Base-by-base conservation (phyloP, 2,797 vertebrate species). In the Semotilus atromaculatus region DNA sequence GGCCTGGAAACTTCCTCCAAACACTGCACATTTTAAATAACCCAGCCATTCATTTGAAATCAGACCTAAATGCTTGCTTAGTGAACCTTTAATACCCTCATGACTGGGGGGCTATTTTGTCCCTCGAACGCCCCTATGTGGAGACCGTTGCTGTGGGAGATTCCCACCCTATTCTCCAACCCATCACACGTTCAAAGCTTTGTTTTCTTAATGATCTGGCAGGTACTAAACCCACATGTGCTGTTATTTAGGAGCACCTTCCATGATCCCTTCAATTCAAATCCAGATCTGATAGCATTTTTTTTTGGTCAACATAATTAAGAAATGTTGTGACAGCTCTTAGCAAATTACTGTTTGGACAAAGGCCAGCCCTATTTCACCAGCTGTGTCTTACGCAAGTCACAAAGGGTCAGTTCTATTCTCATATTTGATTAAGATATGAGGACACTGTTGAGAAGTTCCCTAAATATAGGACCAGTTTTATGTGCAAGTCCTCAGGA, bases 231-330 rank as follows among this genome's bases (percentile, higher is more conserved):
- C 68, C 23, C 18, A 71, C 43, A 70, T 21, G 29, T 14, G 40
- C 40, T 40, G 82, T 36, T 48, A 83, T 85, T 72, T 81, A 71
- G 29, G 79, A 79, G 36, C 11, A 21, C 73, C 19, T 76, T 36
- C 43, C 62, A 26, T 84, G 83, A 88, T 88, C 82, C 66, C 23
- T 31, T 70, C n/a, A 13, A 36, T 55, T 78, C 76, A 73, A 71
- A 82, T 67, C 73, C 55, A 75, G 84, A 71, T 83, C 60, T 48
- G 78, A 79, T 58, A 45, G 77, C 40, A 73, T 87, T 87, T 84
- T 85, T 73, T 87, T 79, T 78, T 73, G 74, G 80, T 76, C 21
- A n/a, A 64, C 60, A 60, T 86, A 88, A 89, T 88, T 88, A 84
- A 60, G 75, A 78, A 75, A 38, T 82, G 60, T 80, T 83, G 72